Evolutionary conservation across 2,888 invertebrate species (phyloP).

Genomic region (Cheilosia pagana): DNA sequence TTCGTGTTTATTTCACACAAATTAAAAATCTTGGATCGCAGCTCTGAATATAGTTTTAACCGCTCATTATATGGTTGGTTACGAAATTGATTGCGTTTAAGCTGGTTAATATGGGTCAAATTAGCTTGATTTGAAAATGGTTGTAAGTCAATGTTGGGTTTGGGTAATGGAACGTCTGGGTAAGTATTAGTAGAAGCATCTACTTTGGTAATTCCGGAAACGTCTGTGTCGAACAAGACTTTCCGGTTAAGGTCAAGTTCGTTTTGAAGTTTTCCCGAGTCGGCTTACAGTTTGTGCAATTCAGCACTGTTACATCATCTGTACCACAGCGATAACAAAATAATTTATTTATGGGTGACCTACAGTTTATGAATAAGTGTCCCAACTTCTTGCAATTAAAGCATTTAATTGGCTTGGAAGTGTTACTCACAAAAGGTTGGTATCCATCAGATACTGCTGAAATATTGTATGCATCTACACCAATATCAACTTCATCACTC

Average conservation of each 20-base stretch:
- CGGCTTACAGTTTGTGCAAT: neutral
- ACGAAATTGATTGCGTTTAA: neutral
- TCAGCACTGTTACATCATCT: neutral
- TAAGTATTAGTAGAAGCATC: conserved; percentile 14
- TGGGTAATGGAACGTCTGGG: neutral
- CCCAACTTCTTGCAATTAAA: conserved; percentile 1
- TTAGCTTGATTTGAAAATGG: neutral
- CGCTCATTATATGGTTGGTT: neutral
- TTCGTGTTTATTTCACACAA: neutral
- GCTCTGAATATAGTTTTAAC: neutral
- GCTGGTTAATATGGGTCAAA: neutral
- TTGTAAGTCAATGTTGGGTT: neutral
- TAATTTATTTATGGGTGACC: neutral
- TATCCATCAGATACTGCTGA: neutral
- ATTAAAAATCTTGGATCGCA: neutral
- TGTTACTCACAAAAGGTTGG: neutral
- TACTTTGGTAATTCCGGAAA: conserved; percentile 8
- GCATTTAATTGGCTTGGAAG: neutral
- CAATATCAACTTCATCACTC: neutral
- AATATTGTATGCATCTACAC: neutral
- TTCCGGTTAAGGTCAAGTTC: neutral
- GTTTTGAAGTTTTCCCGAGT: neutral
- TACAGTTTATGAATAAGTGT: neutral
- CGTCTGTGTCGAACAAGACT: conserved; percentile 15
- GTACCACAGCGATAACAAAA: conserved; percentile 16